These are phyloP conservation scores for Neodiprion fabricii DNA, from an alignment of 1,140 invertebrate genomes.

Conservation along the genomic window DNA sequence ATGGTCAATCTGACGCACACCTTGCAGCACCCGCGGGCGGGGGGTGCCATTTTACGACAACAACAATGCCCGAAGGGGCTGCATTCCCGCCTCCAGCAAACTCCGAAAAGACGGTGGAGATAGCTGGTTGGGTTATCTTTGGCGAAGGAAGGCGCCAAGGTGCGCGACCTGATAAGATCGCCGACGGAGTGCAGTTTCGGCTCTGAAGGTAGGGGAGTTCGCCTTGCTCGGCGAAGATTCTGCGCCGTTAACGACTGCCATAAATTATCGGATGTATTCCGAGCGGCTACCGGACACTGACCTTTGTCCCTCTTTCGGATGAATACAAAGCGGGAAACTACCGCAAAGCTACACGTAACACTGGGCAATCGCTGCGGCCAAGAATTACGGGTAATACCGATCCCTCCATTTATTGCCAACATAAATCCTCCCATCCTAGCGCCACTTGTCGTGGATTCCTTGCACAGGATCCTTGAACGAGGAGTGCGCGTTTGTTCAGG, in stretches of 20 bases:
- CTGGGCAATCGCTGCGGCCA: too few relatives aligned
- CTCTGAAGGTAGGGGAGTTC: background rate
- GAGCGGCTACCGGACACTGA: background rate
- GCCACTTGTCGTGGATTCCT: background rate
- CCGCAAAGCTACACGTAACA: background rate
- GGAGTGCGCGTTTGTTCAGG: too few relatives aligned
- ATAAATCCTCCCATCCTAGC: background rate
- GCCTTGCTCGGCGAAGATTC: background rate
- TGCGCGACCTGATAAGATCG: background rate
- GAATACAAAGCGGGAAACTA: background rate
- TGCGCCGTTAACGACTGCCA: slow-evolving; percentile 1
- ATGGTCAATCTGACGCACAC: too few relatives aligned
- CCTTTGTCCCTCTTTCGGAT: background rate
- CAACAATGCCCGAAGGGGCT: too few relatives aligned
- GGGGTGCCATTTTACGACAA: too few relatives aligned
- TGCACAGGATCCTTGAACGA: too few relatives aligned
- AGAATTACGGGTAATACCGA: too few relatives aligned
- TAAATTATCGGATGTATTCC: slow-evolving; percentile 1
- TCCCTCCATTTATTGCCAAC: background rate
- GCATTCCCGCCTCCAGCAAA: too few relatives aligned
- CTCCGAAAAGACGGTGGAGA: too few relatives aligned
- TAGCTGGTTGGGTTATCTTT: background rate
- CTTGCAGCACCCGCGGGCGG: too few relatives aligned
- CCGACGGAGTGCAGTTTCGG: background rate
- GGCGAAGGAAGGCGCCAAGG: background rate